A percentile compares a stretch with the other conserved stretches of the same genome.
phyloP scores from a whole-genome alignment of 1,140 invertebrate species.

The Macrocentrus cingulum region DNA sequence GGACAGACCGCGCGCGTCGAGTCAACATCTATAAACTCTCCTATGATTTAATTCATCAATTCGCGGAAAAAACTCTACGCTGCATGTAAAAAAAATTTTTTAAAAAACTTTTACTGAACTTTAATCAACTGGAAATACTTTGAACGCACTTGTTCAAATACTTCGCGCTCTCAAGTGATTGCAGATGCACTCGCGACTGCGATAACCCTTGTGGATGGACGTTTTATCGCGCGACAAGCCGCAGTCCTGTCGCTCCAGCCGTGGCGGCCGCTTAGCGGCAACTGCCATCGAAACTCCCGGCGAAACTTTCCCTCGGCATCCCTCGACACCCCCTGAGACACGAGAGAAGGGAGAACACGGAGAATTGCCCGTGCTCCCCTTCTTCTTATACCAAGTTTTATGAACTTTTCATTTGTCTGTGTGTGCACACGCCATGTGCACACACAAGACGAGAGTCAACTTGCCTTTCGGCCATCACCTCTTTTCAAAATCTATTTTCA shows the following conservation, averaged over 20 bases:
- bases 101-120: too few species aligned
- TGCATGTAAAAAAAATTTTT: too few species aligned
- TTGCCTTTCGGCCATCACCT: too few species aligned
- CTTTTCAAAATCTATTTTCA: too few species aligned
- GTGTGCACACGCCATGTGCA: too few species aligned
- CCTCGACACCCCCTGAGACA: constrained; percentile 34
- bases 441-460: too few species aligned
- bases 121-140: too few species aligned
- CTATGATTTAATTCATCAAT: too few species aligned
- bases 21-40: constrained; percentile 4
- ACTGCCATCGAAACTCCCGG: constrained; percentile 44
- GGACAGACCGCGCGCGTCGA: not conserved
- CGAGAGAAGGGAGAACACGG: constrained; percentile 5
- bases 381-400: constrained; percentile 19
- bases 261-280: constrained; percentile 55
- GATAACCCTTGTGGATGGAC: too few species aligned
- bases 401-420: constrained; percentile 20
- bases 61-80: not conserved
- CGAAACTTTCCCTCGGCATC: constrained; percentile 49
- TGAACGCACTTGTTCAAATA: too few species aligned
- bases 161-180: too few species aligned
- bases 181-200: too few species aligned
- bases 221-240: not conserved
- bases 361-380: constrained; percentile 28
- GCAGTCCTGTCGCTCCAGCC: constrained; percentile 40